phyloP scores from a whole-genome alignment of 2,888 invertebrate genomes.

The Celastrina argiolus region DNA sequence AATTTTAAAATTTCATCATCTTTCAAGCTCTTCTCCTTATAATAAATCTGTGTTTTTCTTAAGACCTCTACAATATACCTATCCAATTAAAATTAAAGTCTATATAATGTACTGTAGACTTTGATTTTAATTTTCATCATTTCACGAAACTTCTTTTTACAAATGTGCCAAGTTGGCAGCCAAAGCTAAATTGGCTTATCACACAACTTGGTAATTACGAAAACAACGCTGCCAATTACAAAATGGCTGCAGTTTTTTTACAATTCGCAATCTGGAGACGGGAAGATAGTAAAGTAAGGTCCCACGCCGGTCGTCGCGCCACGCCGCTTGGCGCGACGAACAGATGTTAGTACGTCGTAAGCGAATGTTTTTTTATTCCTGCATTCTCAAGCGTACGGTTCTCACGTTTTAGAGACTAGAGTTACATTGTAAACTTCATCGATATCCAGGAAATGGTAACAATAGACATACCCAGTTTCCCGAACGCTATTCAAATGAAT shows the following conservation, averaged over 20 bases:
- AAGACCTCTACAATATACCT: no score
- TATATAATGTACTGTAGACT: neutral
- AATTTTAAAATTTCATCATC: neutral
- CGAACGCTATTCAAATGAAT: no score
- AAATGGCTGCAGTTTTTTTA: constrained; percentile 1
- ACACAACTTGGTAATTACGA: constrained; percentile 19
- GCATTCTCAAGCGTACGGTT: constrained; percentile 23
- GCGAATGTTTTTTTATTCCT: constrained; percentile 19
- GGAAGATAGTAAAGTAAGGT: constrained; percentile 1
- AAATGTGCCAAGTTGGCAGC: neutral
- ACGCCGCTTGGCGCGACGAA: constrained; percentile 18
- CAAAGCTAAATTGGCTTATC: constrained; percentile 1
- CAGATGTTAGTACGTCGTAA: constrained; percentile 15
- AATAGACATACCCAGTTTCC: no score
- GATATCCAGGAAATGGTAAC: constrained; percentile 9
- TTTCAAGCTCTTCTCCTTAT: no score
- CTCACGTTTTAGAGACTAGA: constrained; percentile 18
- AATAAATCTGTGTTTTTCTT: no score
- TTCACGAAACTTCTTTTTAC: neutral
- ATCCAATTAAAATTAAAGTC: no score
- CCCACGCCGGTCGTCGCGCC: neutral
- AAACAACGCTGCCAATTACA: neutral
- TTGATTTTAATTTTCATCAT: neutral
- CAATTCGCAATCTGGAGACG: constrained; percentile 10
- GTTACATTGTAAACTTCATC: constrained; percentile 17